Evolutionary conservation across 2,797 vertebrate genomes (phyloP), one percentile per base, ranked within the genome.

Genomic region (Protonibea diacanthus): DNA sequence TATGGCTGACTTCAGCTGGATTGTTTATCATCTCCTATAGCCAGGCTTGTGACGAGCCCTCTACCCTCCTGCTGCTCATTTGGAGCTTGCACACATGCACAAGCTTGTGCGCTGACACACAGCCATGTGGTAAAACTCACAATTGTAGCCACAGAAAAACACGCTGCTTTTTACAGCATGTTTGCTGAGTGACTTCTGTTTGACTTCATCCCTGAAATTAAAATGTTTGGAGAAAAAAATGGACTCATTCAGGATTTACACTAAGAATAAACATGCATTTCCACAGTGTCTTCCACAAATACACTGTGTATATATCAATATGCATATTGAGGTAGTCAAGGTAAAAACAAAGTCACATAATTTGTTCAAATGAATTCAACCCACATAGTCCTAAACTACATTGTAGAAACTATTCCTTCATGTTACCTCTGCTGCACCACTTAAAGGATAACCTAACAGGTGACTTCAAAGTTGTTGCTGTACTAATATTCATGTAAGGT

Each of bases 11-110:
- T 92, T 94, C 95, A 95, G 93, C 91, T 88, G 76, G 93, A 93
- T 95, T 95, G 96, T 96, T 95, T 95, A 95, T 95, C 94, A 93
- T 95, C 93, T 95, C 93, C 94, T 93, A 94, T 83, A 86, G 77
- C 90, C 87, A 89, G 90, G 90, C 87, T 87, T 91, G 86, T 94
- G 95, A 93, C 72, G 86, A 90, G 91, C 91, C 91, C 76, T 83
- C 61, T 62, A 60, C 76, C 29, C 67, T 80, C 76, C 74, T 94
- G 91, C 94, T 91, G 89, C 93, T 93, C 92, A 91, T 95, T 95
- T 95, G 92, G 94, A 95, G 92, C 95, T 92, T 85, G 57, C 90
- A 91, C 73, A 81, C 74, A 83, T 68, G 59, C 78, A 52, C 86
- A 74, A 67, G 53, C 80, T 65, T 74, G 45, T 61, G 47, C 79